These are phyloP conservation scores for Sorex araneus DNA, from an alignment of 2,113 vertebrate genomes.

Conservation along the genomic window DNA sequence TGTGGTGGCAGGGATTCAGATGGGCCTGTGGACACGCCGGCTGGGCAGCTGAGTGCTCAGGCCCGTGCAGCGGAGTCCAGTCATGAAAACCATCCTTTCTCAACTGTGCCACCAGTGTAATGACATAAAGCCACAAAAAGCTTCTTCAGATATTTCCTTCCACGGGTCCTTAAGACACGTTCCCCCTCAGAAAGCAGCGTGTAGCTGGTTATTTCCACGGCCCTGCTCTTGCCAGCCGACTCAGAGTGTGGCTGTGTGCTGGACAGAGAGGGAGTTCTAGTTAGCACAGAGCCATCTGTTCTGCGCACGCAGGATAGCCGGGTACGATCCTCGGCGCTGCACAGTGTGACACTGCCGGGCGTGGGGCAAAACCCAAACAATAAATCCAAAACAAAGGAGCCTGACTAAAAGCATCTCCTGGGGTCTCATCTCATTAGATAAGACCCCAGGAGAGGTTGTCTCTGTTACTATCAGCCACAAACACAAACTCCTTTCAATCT, in stretches of 20 bases:
- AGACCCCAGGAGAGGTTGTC: neutral
- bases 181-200: slow-evolving; percentile 32
- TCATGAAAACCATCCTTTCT: neutral
- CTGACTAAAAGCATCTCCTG: too few species aligned
- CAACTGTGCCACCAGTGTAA: neutral
- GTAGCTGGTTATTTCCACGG: too few species aligned
- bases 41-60: neutral
- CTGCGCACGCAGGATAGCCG: too few species aligned
- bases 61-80: neutral
- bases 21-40: too few species aligned
- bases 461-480: neutral
- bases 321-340: too few species aligned
- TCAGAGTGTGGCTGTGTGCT: too few species aligned
- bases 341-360: too few species aligned
- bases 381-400: too few species aligned
- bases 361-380: too few species aligned
- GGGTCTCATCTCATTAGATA: neutral
- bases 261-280: neutral
- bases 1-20: too few species aligned
- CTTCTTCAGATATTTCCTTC: neutral
- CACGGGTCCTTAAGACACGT: neutral
- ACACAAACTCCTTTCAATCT: neutral
- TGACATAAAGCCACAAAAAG: slow-evolving; percentile 25
- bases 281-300: neutral
- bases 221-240: too few species aligned